Conservation (phyloP, 2,888 invertebrate species). For the Psylliodes chrysocephalus region DNA sequence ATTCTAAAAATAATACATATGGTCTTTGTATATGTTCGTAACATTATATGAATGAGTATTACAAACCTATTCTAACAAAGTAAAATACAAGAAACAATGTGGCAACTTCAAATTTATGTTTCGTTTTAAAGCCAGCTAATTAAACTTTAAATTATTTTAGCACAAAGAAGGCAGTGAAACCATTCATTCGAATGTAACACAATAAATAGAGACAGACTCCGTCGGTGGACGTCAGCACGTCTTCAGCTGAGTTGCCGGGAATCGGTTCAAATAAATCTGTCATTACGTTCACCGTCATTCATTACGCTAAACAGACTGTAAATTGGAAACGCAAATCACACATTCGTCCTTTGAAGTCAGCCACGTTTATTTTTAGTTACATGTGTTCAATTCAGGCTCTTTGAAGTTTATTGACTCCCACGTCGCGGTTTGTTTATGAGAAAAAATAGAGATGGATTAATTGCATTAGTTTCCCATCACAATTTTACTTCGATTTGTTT, state of each 20-base stretch:
- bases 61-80: too few species aligned
- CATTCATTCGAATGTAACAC: not conserved
- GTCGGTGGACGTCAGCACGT: not conserved
- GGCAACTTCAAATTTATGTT: too few species aligned
- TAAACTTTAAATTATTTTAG: not conserved
- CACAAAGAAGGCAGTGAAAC: not conserved
- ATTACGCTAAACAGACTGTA: constrained; percentile 30
- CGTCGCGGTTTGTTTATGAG: constrained; percentile 4
- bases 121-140: too few species aligned
- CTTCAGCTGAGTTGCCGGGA: constrained; percentile 1
- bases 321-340: constrained; percentile 31
- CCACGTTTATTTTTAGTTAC: constrained; percentile 35
- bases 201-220: not conserved
- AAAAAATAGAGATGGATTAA: not conserved
- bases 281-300: constrained; percentile 22
- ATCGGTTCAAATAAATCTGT: constrained; percentile 31
- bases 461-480: too few species aligned
- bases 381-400: constrained; percentile 22
- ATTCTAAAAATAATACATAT: too few species aligned
- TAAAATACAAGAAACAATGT: too few species aligned
- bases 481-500: too few species aligned
- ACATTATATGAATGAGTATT: too few species aligned
- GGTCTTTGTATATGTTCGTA: too few species aligned
- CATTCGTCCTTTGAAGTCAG: constrained; percentile 25
- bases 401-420: constrained; percentile 32